phyloP scores from a whole-genome alignment of 2,888 invertebrate genomes.

The Acheta domesticus region DNA sequence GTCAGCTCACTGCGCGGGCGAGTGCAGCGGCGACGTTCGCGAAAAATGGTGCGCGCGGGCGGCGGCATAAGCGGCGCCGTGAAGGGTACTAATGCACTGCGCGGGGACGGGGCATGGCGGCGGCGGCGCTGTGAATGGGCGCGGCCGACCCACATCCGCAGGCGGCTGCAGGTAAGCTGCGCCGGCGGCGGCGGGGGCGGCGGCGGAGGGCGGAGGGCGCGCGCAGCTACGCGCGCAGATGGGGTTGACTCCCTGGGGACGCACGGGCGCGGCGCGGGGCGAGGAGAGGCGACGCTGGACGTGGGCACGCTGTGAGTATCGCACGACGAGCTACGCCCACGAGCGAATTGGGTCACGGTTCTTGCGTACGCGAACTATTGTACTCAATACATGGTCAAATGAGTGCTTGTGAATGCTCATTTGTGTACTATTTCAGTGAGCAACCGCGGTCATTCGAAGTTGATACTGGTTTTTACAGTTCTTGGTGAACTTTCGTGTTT shows the following conservation, averaged over 20 bases:
- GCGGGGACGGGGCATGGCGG: not conserved
- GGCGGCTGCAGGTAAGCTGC: not conserved
- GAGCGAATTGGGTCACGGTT: too few relatives aligned
- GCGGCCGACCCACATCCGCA: constrained; percentile 9
- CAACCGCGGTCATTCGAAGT: too few relatives aligned
- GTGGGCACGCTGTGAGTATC: not conserved
- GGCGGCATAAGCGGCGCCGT: not conserved
- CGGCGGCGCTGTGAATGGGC: not conserved
- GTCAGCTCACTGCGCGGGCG: not conserved
- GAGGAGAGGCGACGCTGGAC: not conserved
- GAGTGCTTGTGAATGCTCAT: too few relatives aligned
- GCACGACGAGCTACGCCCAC: too few relatives aligned
- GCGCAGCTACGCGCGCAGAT: not conserved
- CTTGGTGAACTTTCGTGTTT: too few relatives aligned
- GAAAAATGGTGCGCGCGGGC: not conserved
- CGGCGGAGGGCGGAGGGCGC: not conserved
- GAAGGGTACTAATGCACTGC: constrained; percentile 3
- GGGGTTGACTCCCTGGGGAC: not conserved
- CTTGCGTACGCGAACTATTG: too few relatives aligned
- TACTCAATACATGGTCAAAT: too few relatives aligned
- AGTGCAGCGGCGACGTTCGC: not conserved
- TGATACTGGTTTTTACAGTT: too few relatives aligned
- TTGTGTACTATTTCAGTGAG: too few relatives aligned
- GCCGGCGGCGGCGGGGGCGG: not conserved
- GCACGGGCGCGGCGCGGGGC: not conserved